Percentiles rank a stretch among this genome's conserved stretches.
Conservation (phyloP, 2,888 invertebrate genomes). For the Tinea pellionella region DNA sequence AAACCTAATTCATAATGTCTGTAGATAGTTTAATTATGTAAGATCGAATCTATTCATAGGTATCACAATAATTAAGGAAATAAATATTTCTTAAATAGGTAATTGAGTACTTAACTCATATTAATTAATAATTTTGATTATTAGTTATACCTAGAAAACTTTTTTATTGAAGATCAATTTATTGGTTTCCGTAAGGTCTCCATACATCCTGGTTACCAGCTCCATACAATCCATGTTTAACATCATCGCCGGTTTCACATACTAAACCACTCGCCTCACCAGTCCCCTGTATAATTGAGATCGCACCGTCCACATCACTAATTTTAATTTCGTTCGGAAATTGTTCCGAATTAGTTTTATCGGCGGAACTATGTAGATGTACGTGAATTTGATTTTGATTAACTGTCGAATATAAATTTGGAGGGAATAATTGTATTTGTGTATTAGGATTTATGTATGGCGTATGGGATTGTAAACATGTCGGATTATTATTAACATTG, state of each 20-base stretch:
- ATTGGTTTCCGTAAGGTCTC: constrained; percentile 76
- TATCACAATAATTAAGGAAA: too few relatives aligned
- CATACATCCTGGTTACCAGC: constrained; percentile 71
- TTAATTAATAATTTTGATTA: too few relatives aligned
- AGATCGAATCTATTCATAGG: too few relatives aligned
- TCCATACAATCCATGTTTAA: constrained; percentile 54
- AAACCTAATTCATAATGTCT: too few relatives aligned
- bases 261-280: constrained; percentile 57
- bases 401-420: constrained; percentile 84
- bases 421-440: constrained; percentile 74
- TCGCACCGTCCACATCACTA: constrained; percentile 68
- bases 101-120: too few relatives aligned
- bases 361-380: constrained; percentile 76
- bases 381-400: constrained; percentile 90
- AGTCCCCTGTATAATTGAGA: constrained; percentile 56
- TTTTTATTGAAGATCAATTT: not conserved
- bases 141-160: too few relatives aligned
- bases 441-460: constrained; percentile 72
- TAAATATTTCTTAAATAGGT: too few relatives aligned
- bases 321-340: constrained; percentile 72
- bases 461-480: constrained; percentile 66
- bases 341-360: constrained; percentile 75
- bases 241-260: constrained; percentile 66
- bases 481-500: constrained; percentile 65
- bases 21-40: too few relatives aligned